These are phyloP conservation scores for Maccullochella peelii DNA, from an alignment of 2,113 vertebrate species.

Conservation along the genomic window DNA sequence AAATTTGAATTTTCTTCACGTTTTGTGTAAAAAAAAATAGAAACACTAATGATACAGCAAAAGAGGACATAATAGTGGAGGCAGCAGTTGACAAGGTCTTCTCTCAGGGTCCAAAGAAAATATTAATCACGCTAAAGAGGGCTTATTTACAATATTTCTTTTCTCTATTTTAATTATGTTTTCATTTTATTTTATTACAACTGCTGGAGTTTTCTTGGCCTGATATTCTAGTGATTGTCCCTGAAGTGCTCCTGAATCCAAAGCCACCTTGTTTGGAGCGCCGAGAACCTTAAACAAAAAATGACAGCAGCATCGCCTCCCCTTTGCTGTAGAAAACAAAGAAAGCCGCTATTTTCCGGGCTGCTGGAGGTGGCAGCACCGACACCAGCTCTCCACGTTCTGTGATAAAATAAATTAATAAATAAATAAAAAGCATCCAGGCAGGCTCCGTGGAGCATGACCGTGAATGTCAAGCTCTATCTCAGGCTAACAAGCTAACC, in stretches of 20 bases:
- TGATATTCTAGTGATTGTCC: background rate
- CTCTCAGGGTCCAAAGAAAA: too few relatives aligned
- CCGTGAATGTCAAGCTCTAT: slow-evolving; percentile 29
- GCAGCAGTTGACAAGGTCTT: too few relatives aligned
- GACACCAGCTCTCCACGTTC: slow-evolving; percentile 23
- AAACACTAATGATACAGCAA: background rate
- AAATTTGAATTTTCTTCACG: background rate
- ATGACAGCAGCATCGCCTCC: slow-evolving; percentile 1
- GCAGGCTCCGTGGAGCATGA: slow-evolving; percentile 9
- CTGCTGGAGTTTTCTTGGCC: too few relatives aligned
- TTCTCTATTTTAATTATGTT: background rate
- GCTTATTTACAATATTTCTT: background rate
- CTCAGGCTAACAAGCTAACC: slow-evolving; percentile 44
- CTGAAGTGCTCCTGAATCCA: background rate
- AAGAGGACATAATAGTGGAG: background rate
- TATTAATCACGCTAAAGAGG: too few relatives aligned
- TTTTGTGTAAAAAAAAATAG: background rate
- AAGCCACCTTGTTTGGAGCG: background rate
- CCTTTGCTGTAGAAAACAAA: background rate
- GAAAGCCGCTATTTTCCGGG: slow-evolving; percentile 3
- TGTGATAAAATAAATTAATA: background rate
- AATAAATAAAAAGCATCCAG: background rate
- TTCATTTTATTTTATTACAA: background rate
- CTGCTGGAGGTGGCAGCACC: slow-evolving; percentile 12
- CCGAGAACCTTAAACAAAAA: background rate